Conservation (phyloP, 2,113 vertebrate genomes). For the Microtus montanus region DNA sequence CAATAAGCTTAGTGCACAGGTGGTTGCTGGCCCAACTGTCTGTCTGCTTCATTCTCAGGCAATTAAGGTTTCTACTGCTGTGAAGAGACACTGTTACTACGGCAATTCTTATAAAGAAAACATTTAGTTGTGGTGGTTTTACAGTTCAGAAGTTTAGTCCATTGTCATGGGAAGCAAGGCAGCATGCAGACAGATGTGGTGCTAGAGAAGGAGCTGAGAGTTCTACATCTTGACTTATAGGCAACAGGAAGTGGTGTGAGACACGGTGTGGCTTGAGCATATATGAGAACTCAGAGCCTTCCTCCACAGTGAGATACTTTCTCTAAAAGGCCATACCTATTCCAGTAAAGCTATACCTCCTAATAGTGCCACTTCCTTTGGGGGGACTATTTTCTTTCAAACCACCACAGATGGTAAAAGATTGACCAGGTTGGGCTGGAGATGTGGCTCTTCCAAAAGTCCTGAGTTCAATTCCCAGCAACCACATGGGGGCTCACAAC, state of each 20-base stretch:
- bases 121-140: neutral
- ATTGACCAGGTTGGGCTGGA: neutral
- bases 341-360: neutral
- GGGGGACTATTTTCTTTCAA: neutral
- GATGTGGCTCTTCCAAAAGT: no score
- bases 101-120: neutral
- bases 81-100: neutral
- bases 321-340: no score
- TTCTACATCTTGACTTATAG: neutral
- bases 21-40: no score
- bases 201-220: neutral
- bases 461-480: no score
- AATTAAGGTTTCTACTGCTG: neutral
- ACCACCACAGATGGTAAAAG: neutral
- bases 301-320: neutral
- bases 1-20: neutral
- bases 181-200: neutral
- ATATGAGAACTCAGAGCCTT: neutral
- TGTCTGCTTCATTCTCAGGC: neutral
- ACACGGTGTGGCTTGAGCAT: neutral
- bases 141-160: no score
- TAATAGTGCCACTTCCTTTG: neutral
- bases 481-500: no score
- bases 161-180: neutral
- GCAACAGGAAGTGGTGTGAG: neutral